Base-by-base conservation (phyloP, 2,113 vertebrate species). In the Hydrolagus affinis region DNA sequence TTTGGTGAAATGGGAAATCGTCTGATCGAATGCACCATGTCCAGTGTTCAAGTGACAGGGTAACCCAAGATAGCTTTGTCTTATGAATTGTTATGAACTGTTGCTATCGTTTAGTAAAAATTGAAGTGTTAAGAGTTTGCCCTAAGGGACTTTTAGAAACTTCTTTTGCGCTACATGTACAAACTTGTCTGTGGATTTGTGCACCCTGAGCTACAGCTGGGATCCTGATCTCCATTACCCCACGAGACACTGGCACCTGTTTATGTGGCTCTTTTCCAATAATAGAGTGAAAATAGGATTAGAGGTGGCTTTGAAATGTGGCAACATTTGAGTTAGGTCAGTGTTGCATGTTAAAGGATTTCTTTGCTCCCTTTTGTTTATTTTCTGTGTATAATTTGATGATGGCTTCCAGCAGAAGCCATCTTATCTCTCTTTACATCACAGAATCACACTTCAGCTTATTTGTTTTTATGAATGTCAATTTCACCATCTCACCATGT, bases 121-220 rank as follows among this genome's bases (percentile, higher is more conserved):
- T n/a, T 25, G 62, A 28, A 14, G 25, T 83, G 64, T 83, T 64
- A 83, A 83, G 25, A 66, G 32, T 83, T 68, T 68, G 28, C 10
- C 4, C 21, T 83, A 19, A 9, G 59, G 57, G 15, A 12, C 66
- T 83, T 83, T 32, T 66, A 30, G 3, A 25, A 17, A 17, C 11
- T 83, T 60, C 60, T 62, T 21, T 83, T 83, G 21, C 30, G 25
- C 7, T 83, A 9, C 78, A 66, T 83, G 78, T 83, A n/a, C 78
- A 66, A 12, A 83, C 78, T 66, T 83, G 60, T 28, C 66, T 66
- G 60, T 83, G 17, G 12, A 15, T 66, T 78, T 83, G 62, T 25
- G 66, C 30, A 66, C 28, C 62, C 28, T 21, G 60, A 66, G 14
- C 66, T 83, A 30, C 77, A 83, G 12, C 77, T 83, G 77, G 77